Base-by-base conservation (phyloP, 2,113 vertebrate genomes). In the Nymphicus hollandicus region DNA sequence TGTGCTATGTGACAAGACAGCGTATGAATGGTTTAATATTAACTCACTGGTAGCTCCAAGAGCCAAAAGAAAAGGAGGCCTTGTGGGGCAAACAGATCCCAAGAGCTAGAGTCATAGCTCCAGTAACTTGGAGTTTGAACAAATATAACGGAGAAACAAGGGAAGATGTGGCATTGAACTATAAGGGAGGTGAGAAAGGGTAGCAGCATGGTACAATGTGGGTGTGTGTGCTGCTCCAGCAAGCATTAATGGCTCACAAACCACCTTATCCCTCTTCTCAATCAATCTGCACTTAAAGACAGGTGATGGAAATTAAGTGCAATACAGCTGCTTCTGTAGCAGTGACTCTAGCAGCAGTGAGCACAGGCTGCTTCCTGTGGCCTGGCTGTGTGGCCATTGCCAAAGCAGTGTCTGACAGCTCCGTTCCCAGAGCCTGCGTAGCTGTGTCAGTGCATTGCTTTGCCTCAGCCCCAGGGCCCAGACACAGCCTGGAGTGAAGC, bases 381-480 rank as follows among this genome's bases (percentile, higher is more conserved):
- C 24, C 73, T 50, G 77, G 23, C 37, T 77, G 11, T 29, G 37
- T 76, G 43, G 33, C 29, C 47, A 5, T 23, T 73, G 44, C 56
- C 7, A 18, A 68, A 52, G 33, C 50, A 22, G 43, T 31, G 52
- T 41, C 47, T 28, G 1, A 71, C 31, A 41, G 10, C 35, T 68
- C 55, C 23, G 3, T 10, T 56, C 22, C 37, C 23, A 39, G 46
- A 28, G 33, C 43, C 69, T 6, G 2, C 13, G 1, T 14, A 24
- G 17, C 29, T 22, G n/a, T 52, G 27, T 14, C 53, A 22, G 17
- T 0, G 0, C 15, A 7, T 5, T 49, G 53, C 22, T 27, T 44
- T n/a, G 11, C 47, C 66, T 88, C 43, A 43, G 68, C 20, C 18
- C 12, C 35, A 27, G n/a, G 50, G 27, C 11, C 2, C 46, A 27